These are phyloP conservation scores for Xanthia icteritia DNA, from an alignment of 2,888 invertebrate genomes.

Conservation along the genomic window DNA sequence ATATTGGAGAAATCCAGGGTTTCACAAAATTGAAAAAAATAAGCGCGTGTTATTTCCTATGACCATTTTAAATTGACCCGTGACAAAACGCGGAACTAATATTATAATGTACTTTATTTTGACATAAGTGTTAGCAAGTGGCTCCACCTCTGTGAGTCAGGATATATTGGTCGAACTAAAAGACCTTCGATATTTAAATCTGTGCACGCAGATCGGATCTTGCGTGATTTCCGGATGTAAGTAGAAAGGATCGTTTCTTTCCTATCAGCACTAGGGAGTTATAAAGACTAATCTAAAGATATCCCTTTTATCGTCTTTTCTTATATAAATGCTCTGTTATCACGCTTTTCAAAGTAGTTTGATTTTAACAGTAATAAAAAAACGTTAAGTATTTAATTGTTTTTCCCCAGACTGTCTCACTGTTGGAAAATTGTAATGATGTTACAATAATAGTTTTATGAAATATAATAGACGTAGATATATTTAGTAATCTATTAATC, in stretches of 20 bases:
- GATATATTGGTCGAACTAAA: background rate
- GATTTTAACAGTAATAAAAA: too few species aligned
- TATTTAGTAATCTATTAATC: too few species aligned
- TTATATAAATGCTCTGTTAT: background rate
- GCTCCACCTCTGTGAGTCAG: background rate
- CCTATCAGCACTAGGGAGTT: background rate
- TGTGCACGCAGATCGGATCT: conserved; percentile 7
- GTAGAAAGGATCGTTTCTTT: conserved; percentile 13
- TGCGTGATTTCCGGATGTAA: conserved; percentile 2
- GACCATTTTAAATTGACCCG: background rate
- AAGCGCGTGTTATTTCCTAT: rapidly evolving
- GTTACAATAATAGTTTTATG: too few species aligned
- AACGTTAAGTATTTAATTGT: too few species aligned
- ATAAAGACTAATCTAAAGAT: conserved; percentile 13
- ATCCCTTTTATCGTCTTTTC: background rate
- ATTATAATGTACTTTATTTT: background rate
- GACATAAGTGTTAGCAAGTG: background rate
- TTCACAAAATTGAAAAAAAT: background rate
- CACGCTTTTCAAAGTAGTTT: background rate
- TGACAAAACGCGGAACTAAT: background rate
- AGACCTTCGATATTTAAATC: conserved; percentile 36
- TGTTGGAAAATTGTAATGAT: too few species aligned
- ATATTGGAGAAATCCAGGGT: background rate
- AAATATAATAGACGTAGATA: too few species aligned
- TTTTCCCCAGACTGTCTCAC: too few species aligned